phyloP scores from a whole-genome alignment of 35 echinoderm and acorn worm genomes.

The Amphiura filiformis region DNA sequence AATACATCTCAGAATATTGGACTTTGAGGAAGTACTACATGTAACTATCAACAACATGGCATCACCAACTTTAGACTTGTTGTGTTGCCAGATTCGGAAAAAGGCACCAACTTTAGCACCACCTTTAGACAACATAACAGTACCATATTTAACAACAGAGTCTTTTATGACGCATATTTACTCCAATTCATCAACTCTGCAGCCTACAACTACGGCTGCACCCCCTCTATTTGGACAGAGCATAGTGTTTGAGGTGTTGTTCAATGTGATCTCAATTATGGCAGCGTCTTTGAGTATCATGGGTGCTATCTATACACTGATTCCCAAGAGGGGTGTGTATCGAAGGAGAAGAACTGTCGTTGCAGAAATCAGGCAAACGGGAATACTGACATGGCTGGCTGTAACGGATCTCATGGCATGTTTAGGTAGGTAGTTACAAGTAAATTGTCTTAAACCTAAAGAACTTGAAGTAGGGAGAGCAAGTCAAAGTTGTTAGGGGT shows the following conservation, averaged over 20 bases:
- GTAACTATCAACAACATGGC: slow-evolving; percentile 19
- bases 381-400: slow-evolving; percentile 54
- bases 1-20: too few relatives aligned
- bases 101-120: neutral
- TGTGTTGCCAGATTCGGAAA: neutral
- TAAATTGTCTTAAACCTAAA: too few relatives aligned
- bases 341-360: neutral
- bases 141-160: neutral
- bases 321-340: slow-evolving; percentile 10
- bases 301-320: slow-evolving; percentile 14
- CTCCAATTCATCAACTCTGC: too few relatives aligned
- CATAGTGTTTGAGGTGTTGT: neutral
- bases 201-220: neutral
- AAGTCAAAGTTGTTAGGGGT: too few relatives aligned
- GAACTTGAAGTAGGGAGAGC: too few relatives aligned
- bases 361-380: slow-evolving; percentile 30
- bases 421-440: slow-evolving; percentile 34
- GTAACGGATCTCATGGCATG: slow-evolving; percentile 55
- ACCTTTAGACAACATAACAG: neutral
- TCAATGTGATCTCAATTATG: slow-evolving; percentile 6
- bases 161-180: neutral
- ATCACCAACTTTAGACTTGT: slow-evolving; percentile 30
- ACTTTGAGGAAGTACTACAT: too few relatives aligned
- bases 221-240: neutral
- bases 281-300: slow-evolving; percentile 22